phyloP scores from a whole-genome alignment of 30 jellyfish, hydroid and myxozoan species.

The Aurelia sp. region DNA sequence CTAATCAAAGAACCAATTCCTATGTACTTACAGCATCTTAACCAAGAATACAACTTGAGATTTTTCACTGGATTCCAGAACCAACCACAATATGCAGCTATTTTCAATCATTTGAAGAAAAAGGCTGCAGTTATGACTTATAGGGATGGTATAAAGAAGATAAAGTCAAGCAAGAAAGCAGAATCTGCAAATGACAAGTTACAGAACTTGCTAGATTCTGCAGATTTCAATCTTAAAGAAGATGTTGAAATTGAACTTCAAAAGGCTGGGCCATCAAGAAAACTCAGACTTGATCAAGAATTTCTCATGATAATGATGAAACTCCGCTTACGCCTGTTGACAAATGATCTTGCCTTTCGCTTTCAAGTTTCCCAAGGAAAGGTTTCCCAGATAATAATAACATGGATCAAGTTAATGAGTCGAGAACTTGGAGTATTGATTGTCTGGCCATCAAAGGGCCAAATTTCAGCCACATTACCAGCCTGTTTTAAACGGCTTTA shows the following conservation, averaged over 20 bases:
- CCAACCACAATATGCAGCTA: not conserved
- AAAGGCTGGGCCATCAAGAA: slow-evolving; percentile 54
- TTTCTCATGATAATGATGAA: slow-evolving; percentile 49
- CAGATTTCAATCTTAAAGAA: not conserved
- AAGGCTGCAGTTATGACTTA: slow-evolving; percentile 59
- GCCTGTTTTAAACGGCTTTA: slow-evolving; percentile 51
- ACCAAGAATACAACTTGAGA: slow-evolving; percentile 43
- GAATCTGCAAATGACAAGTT: not conserved
- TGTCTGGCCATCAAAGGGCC: slow-evolving; percentile 75
- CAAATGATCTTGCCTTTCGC: too few relatives aligned
- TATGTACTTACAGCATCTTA: slow-evolving; percentile 38
- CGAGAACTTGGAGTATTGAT: slow-evolving; percentile 44
- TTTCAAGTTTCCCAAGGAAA: slow-evolving; percentile 49
- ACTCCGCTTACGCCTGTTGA: slow-evolving; percentile 38
- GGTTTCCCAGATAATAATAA: slow-evolving; percentile 38
- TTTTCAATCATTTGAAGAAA: slow-evolving; percentile 22
- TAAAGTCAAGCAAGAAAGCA: slow-evolving; percentile 7
- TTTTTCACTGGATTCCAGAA: slow-evolving; percentile 45
- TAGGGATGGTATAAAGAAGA: slow-evolving; percentile 58
- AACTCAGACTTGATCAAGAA: slow-evolving; percentile 60
- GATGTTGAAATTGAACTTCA: slow-evolving; percentile 10
- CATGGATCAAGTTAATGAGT: slow-evolving; percentile 62
- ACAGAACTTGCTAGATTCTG: not conserved
- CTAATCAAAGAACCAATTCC: not conserved
- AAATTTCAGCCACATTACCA: slow-evolving; percentile 45